Conservation (phyloP, 1,140 invertebrate species). For the Drosophila kurseongensis region DNA sequence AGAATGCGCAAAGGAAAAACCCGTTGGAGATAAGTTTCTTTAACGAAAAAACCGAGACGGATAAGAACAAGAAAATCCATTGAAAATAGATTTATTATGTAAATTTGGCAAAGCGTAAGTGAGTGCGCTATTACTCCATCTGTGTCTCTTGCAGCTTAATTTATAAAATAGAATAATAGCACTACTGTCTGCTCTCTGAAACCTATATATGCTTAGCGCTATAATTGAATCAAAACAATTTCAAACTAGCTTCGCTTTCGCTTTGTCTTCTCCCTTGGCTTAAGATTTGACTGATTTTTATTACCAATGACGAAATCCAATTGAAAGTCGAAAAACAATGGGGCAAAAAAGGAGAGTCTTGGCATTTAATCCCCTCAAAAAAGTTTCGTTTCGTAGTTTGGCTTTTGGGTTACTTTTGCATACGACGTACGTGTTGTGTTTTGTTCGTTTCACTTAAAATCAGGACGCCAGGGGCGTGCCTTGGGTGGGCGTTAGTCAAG, state of each 20-base stretch:
- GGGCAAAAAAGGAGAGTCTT: slow-evolving; percentile 24
- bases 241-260: slow-evolving; percentile 52
- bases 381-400: slow-evolving; percentile 43
- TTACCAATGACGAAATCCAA: slow-evolving; percentile 75
- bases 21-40: slow-evolving; percentile 44
- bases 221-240: slow-evolving; percentile 80
- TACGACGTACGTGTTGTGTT: slow-evolving; percentile 47
- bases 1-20: slow-evolving; percentile 31
- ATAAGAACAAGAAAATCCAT: slow-evolving; percentile 63
- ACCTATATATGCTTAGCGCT: slow-evolving; percentile 10
- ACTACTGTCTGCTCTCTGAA: background rate
- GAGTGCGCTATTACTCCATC: slow-evolving; percentile 36
- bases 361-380: slow-evolving; percentile 63
- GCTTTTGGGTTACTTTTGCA: slow-evolving; percentile 53
- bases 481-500: slow-evolving; percentile 33
- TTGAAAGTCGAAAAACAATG: slow-evolving; percentile 57
- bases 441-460: slow-evolving; percentile 43
- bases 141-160: slow-evolving; percentile 60
- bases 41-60: slow-evolving; percentile 10
- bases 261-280: slow-evolving; percentile 46
- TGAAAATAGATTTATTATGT: slow-evolving; percentile 83
- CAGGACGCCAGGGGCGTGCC: slow-evolving; percentile 33
- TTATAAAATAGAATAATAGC: slow-evolving; percentile 48
- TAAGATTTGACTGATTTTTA: slow-evolving; percentile 73
- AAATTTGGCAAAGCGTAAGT: slow-evolving; percentile 74